Conservation (phyloP, 2,797 vertebrate species). For the Pantherophis alleghaniensis region DNA sequence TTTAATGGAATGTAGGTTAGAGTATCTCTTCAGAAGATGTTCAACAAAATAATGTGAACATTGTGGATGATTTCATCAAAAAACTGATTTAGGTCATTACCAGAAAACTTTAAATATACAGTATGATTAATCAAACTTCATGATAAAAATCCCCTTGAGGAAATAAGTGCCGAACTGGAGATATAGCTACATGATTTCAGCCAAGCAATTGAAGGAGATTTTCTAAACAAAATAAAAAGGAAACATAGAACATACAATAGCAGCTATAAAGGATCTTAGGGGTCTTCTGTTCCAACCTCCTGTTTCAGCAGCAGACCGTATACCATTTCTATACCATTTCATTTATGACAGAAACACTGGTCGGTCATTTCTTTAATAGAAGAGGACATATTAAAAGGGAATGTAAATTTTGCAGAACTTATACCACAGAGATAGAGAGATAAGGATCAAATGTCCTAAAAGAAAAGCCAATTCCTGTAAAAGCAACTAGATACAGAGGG, state of each 20-base stretch:
- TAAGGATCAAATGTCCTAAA: not conserved
- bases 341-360: too few relatives aligned
- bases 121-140: not conserved
- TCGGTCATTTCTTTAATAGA: not conserved
- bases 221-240: too few relatives aligned
- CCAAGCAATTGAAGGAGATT: too few relatives aligned
- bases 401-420: not conserved
- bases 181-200: not conserved
- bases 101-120: not conserved
- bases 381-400: not conserved
- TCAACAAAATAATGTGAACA: not conserved
- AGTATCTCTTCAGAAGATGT: not conserved
- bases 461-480: not conserved
- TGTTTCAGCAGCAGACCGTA: too few relatives aligned
- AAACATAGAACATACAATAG: too few relatives aligned
- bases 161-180: not conserved
- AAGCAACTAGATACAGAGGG: too few relatives aligned
- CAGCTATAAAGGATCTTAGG: too few relatives aligned
- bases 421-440: not conserved
- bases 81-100: not conserved
- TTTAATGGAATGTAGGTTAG: not conserved
- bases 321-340: too few relatives aligned
- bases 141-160: not conserved
- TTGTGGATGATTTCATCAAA: not conserved
- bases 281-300: too few relatives aligned